These are phyloP conservation scores for Drosophila ochracea DNA, from an alignment of 2,888 invertebrate genomes.

Conservation along the genomic window DNA sequence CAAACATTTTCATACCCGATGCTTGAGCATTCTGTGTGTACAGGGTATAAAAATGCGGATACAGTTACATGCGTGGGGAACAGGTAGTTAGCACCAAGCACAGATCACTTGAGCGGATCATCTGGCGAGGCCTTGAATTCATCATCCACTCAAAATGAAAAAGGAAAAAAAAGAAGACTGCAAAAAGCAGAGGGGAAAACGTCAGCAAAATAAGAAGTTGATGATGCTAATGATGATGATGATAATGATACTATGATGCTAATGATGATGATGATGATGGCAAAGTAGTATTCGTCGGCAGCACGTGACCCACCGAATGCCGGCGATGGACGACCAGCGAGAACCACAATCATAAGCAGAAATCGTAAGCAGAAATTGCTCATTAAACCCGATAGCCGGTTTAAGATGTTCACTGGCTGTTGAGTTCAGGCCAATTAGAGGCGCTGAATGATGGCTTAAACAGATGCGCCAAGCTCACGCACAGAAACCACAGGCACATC, in stretches of 20 bases:
- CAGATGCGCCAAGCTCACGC: slow-evolving; percentile 3
- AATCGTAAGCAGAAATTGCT: slow-evolving; percentile 33
- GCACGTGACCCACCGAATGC: slow-evolving; percentile 62
- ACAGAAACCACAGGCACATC: slow-evolving; percentile 41
- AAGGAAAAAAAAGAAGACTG: neutral
- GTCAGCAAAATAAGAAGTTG: neutral
- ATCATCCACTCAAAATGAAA: slow-evolving; percentile 7
- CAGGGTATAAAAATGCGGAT: slow-evolving; percentile 24
- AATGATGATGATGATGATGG: slow-evolving; percentile 19
- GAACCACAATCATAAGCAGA: slow-evolving; percentile 7
- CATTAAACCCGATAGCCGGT: slow-evolving; percentile 65
- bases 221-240: slow-evolving; percentile 14
- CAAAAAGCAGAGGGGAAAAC: slow-evolving; percentile 3
- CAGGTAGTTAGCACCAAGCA: slow-evolving; percentile 15
- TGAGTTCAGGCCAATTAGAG: slow-evolving; percentile 49
- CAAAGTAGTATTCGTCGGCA: slow-evolving; percentile 19
- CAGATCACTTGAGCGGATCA: slow-evolving; percentile 27
- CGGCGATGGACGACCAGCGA: neutral
- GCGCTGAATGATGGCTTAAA: slow-evolving; percentile 32
- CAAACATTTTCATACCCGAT: neutral
- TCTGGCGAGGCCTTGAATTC: slow-evolving; percentile 57
- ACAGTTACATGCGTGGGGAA: slow-evolving; percentile 20
- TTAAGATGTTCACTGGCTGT: slow-evolving; percentile 25
- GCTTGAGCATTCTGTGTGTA: too few species aligned
- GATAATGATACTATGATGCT: slow-evolving; percentile 3